phyloP scores from a whole-genome alignment of 2,888 invertebrate genomes.

The Acrocyrtus sp. region DNA sequence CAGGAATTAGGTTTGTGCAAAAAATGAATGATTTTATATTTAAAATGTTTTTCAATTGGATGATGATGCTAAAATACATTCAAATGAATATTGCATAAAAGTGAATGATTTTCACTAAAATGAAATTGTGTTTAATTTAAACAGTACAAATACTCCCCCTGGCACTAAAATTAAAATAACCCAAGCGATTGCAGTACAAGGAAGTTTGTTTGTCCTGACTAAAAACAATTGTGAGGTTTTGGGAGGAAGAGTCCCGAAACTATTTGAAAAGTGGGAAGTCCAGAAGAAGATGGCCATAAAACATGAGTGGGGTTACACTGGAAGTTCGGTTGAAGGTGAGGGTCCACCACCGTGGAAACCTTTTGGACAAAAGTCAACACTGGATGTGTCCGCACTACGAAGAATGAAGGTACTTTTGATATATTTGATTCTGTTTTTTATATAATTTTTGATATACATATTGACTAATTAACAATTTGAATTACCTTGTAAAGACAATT shows the following conservation, averaged over 20 bases:
- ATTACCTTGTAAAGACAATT: constrained; percentile 47
- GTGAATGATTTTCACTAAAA: neutral
- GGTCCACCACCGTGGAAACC: constrained; percentile 56
- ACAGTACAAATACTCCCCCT: constrained; percentile 52
- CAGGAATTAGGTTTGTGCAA: constrained; percentile 51
- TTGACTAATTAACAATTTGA: neutral
- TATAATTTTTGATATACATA: neutral
- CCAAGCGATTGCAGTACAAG: constrained; percentile 28
- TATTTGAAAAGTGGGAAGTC: constrained; percentile 58
- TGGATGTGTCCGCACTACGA: constrained; percentile 49
- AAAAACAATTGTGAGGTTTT: constrained; percentile 50
- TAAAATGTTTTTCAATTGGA: too few species aligned
- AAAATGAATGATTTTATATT: neutral
- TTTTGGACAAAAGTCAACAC: constrained; percentile 46
- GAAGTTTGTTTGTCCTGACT: constrained; percentile 39
- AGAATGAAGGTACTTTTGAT: constrained; percentile 48
- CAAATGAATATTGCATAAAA: neutral
- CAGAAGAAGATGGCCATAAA: constrained; percentile 55
- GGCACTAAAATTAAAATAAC: constrained; percentile 52
- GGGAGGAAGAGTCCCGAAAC: constrained; percentile 57
- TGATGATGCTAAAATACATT: neutral
- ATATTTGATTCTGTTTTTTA: neutral
- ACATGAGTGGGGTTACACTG: constrained; percentile 56
- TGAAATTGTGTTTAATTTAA: neutral
- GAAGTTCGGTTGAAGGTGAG: constrained; percentile 35